These are phyloP conservation scores for Drosophila monieri DNA, from an alignment of 2,888 invertebrate species.

Conservation along the genomic window DNA sequence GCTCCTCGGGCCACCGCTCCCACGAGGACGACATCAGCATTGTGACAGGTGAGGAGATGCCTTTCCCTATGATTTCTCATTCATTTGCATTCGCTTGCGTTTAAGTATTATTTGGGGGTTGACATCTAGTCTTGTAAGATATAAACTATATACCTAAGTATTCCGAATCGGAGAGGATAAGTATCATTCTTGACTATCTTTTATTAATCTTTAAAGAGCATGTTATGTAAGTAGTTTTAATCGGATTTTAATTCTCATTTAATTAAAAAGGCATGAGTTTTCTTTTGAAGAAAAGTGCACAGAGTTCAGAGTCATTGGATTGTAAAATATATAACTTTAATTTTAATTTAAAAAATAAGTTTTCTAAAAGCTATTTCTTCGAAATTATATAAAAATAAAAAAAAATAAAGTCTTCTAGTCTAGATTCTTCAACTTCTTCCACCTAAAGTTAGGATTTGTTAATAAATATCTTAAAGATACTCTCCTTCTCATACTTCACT, in stretches of 20 bases:
- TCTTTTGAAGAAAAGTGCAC: neutral
- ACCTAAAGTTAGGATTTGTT: too few relatives aligned
- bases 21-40: conserved; percentile 93
- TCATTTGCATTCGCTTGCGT: too few relatives aligned
- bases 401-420: too few relatives aligned
- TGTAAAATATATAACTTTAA: too few relatives aligned
- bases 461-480: too few relatives aligned
- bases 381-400: too few relatives aligned
- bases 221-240: conserved; percentile 29
- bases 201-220: conserved; percentile 13
- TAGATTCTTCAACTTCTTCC: too few relatives aligned
- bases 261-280: neutral
- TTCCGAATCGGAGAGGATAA: conserved; percentile 21
- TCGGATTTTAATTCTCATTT: neutral
- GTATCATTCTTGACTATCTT: conserved; percentile 6
- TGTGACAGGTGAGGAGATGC: conserved; percentile 89
- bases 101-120: conserved; percentile 19
- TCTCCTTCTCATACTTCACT: too few relatives aligned
- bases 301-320: too few relatives aligned
- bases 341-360: too few relatives aligned
- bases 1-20: conserved; percentile 87
- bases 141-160: neutral
- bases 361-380: too few relatives aligned
- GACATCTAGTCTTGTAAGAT: neutral
- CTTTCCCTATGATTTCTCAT: conserved; percentile 3